Percentiles rank a stretch among this genome's conserved stretches.
Conservation (phyloP, 2,797 vertebrate species). For the Anguilla obscura region DNA sequence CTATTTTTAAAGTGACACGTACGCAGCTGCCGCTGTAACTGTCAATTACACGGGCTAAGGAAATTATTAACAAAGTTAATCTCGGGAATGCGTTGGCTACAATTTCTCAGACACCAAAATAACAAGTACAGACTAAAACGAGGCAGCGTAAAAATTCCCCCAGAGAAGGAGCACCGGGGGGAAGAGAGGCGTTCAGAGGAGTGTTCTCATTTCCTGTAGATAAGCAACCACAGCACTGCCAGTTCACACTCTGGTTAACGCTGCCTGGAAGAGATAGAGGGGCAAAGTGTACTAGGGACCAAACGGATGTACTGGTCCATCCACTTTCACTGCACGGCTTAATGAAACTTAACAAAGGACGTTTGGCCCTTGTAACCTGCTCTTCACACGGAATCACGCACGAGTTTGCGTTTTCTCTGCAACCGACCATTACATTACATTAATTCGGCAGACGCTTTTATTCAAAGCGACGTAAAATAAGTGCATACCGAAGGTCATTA, state of each 20-base stretch:
- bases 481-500: too few relatives aligned
- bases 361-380: background rate
- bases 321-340: slow-evolving; percentile 39
- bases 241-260: slow-evolving; percentile 25
- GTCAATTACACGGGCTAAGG: background rate
- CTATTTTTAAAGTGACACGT: background rate
- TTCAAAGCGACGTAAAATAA: too few relatives aligned
- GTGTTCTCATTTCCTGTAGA: slow-evolving; percentile 65
- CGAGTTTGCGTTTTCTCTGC: too few relatives aligned
- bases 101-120: background rate
- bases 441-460: too few relatives aligned
- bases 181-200: slow-evolving; percentile 50
- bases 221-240: slow-evolving; percentile 50
- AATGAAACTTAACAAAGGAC: background rate
- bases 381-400: too few relatives aligned
- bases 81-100: background rate
- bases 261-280: slow-evolving; percentile 45
- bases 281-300: slow-evolving; percentile 47
- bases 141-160: background rate
- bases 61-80: background rate
- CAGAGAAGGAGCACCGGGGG: slow-evolving; percentile 7
- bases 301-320: slow-evolving; percentile 30
- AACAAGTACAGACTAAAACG: background rate
- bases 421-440: too few relatives aligned
- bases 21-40: background rate